A percentile compares a stretch with the other conserved stretches of the same genome.
phyloP scores from a whole-genome alignment of 2,797 vertebrate genomes.

The Xenopus petersii region DNA sequence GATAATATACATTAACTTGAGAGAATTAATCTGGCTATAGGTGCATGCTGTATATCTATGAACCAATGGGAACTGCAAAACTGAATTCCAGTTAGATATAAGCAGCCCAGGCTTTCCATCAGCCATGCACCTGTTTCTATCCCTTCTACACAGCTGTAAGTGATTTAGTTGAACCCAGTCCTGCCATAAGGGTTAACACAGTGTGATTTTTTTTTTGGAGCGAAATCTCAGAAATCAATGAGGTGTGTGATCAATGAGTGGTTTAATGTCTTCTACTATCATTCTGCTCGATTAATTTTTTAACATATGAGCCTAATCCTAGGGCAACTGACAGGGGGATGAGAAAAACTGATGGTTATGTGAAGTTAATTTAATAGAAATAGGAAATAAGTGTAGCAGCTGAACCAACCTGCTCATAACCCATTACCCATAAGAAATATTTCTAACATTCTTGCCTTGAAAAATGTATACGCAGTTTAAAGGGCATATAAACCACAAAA shows the following conservation, averaged over 20 bases:
- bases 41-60: no score
- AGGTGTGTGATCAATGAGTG: conserved; percentile 66
- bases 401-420: conserved; percentile 62
- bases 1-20: no score
- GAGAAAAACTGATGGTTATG: conserved; percentile 67
- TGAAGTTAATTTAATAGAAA: conserved; percentile 76
- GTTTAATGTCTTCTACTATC: conserved; percentile 71
- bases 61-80: no score
- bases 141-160: no score
- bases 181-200: conserved; percentile 8
- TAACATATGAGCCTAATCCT: conserved; percentile 67
- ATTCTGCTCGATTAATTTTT: conserved; percentile 74
- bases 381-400: conserved; percentile 69
- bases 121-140: no score
- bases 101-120: no score
- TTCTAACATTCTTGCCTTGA: conserved; percentile 1
- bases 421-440: conserved; percentile 51
- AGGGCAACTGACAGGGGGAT: conserved; percentile 64
- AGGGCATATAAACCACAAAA: no score
- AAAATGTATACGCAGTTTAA: not conserved
- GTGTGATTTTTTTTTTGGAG: not conserved
- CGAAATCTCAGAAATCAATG: conserved; percentile 60
- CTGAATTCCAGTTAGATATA: no score
- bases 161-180: no score
- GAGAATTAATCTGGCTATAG: no score